Conservation (phyloP, 1,140 invertebrate species). For the Idris sp. region DNA sequence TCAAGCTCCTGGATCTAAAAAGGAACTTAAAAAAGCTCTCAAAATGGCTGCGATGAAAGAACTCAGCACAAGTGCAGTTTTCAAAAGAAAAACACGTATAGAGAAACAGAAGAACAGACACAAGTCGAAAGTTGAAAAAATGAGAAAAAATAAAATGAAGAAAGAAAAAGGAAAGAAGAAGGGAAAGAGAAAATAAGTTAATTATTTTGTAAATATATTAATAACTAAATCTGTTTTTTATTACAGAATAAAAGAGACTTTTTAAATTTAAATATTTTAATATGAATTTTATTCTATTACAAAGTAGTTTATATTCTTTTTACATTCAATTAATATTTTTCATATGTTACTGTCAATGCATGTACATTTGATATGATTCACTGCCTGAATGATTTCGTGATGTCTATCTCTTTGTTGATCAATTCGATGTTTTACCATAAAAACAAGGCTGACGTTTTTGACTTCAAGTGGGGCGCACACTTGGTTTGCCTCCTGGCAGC, state of each 20-base stretch:
- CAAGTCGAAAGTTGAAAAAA: conserved; percentile 15
- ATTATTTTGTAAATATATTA: conserved; percentile 9
- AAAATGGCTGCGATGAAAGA: conserved; percentile 30
- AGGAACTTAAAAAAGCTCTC: conserved; percentile 37
- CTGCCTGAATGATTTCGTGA: conserved; percentile 71
- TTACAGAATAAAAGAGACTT: conserved; percentile 1
- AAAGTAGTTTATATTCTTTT: no score
- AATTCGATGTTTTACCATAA: conserved; percentile 72
- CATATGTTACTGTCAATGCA: conserved; percentile 60
- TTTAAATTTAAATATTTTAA: no score
- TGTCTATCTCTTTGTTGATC: conserved; percentile 71
- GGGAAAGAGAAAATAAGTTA: conserved; percentile 1
- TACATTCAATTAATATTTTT: no score
- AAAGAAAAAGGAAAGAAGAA: conserved; percentile 19
- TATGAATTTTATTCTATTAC: no score
- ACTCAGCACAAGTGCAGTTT: conserved; percentile 29
- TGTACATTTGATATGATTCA: conserved; percentile 70
- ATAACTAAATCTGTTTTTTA: conserved; percentile 16
- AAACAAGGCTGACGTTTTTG: conserved; percentile 71
- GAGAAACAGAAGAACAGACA: conserved; percentile 48
- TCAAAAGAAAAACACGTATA: conserved; percentile 21
- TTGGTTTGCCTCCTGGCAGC: conserved; percentile 68
- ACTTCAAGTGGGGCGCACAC: conserved; percentile 70
- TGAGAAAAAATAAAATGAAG: conserved; percentile 19
- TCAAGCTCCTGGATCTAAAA: conserved; percentile 20